Conservation (phyloP, 1,140 invertebrate species). For the Drosophila seguyi region DNA sequence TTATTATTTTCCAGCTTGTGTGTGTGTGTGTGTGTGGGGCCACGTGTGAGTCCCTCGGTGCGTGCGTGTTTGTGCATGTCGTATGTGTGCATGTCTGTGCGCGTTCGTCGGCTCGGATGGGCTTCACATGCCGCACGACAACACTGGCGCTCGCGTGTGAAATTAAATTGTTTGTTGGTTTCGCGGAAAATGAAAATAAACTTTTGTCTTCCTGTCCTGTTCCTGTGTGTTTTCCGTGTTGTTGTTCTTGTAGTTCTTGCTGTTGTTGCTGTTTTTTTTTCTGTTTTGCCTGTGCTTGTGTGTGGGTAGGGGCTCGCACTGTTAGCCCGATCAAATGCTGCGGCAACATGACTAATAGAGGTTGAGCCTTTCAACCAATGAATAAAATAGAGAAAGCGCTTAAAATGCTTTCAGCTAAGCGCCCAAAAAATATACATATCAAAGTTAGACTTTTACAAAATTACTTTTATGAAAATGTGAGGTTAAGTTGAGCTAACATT, state of each 20-base stretch:
- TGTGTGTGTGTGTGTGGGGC: constrained; percentile 4
- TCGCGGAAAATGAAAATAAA: constrained; percentile 81
- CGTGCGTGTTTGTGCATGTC: constrained; percentile 3
- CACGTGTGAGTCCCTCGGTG: constrained; percentile 3
- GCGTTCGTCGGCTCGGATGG: constrained; percentile 59
- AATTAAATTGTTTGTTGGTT: constrained; percentile 82
- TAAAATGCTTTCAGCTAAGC: constrained; percentile 5
- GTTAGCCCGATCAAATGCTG: constrained; percentile 31
- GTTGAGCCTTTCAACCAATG: constrained; percentile 1
- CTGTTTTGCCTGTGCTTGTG: constrained; percentile 7
- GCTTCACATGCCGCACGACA: constrained; percentile 78
- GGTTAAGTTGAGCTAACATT: background rate
- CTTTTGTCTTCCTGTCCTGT: constrained; percentile 37
- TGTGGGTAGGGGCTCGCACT: background rate
- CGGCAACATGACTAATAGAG: constrained; percentile 41
- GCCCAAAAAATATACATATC: background rate
- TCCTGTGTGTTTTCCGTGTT: background rate
- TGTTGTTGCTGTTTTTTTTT: constrained; percentile 1
- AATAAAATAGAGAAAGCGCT: constrained; percentile 11
- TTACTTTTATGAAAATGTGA: no score
- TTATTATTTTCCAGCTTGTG: constrained; percentile 1
- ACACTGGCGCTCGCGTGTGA: constrained; percentile 80
- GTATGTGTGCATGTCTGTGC: background rate
- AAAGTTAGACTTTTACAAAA: no score
- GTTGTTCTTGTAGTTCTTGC: constrained; percentile 1